Evolutionary conservation across 2,888 invertebrate genomes (phyloP).

Genomic region (Athrips mouffetella): DNA sequence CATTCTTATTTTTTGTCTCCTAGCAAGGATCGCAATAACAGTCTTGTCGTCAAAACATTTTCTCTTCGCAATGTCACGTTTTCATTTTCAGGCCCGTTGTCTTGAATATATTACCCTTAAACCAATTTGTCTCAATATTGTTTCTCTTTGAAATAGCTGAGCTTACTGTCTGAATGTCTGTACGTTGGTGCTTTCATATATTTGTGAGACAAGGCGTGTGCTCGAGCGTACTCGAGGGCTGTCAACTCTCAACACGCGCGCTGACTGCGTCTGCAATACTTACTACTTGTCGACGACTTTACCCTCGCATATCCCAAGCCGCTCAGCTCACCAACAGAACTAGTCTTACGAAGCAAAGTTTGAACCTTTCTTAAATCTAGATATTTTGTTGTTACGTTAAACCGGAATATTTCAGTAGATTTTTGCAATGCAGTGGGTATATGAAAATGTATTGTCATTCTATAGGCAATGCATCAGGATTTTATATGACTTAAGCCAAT

Average conservation of each 20-base stretch:
- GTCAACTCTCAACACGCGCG: conserved; percentile 27
- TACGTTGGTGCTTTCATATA: background rate
- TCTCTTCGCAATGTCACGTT: background rate
- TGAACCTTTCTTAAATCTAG: too few species aligned
- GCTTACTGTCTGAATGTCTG: background rate
- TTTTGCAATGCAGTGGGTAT: too few species aligned
- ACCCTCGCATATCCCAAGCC: background rate
- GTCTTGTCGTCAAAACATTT: too few species aligned
- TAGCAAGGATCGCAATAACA: background rate
- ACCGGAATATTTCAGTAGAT: too few species aligned
- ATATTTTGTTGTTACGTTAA: background rate
- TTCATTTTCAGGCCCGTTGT: background rate
- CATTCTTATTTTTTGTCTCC: background rate
- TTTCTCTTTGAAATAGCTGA: too few species aligned
- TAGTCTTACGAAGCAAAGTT: too few species aligned
- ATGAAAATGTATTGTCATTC: background rate
- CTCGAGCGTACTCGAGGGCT: conserved; percentile 31
- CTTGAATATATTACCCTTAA: background rate
- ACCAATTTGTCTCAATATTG: background rate
- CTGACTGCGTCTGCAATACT: conserved; percentile 35
- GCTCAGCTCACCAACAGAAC: background rate
- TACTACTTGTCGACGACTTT: conserved; percentile 28
- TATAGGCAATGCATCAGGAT: background rate
- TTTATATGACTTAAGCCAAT: background rate
- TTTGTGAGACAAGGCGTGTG: background rate